Evolutionary conservation across 64 coral and sea anemone genomes (phyloP).

Genomic region (Platygyra sinensis): DNA sequence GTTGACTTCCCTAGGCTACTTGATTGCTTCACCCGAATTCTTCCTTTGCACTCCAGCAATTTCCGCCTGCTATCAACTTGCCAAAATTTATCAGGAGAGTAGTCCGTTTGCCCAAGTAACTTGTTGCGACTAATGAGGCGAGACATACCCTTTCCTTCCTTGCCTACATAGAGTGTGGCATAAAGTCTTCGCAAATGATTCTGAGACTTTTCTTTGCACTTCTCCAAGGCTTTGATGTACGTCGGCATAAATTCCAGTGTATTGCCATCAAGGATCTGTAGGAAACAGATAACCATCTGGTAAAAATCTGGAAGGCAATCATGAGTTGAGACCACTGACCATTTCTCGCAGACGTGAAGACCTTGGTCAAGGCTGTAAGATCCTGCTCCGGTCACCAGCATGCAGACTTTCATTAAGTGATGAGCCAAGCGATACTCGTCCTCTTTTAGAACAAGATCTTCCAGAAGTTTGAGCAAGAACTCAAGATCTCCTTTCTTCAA

Average conservation of each 20-base stretch:
- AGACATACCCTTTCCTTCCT: too few relatives aligned
- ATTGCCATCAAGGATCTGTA: slow-evolving; percentile 38
- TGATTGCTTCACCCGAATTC: slow-evolving; percentile 63
- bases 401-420: slow-evolving; percentile 62
- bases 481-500: slow-evolving; percentile 24
- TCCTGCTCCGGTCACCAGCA: slow-evolving; percentile 23
- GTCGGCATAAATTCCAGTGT: background rate
- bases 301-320: slow-evolving; percentile 58
- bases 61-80: slow-evolving; percentile 56
- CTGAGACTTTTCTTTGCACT: too few relatives aligned
- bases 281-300: slow-evolving; percentile 38
- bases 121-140: too few relatives aligned
- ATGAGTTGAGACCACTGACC: slow-evolving; percentile 10
- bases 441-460: slow-evolving; percentile 48
- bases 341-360: background rate
- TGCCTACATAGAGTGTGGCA: too few relatives aligned
- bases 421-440: slow-evolving; percentile 36
- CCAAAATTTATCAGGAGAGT: slow-evolving; percentile 49
- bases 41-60: slow-evolving; percentile 73
- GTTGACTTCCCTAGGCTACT: slow-evolving; percentile 8
- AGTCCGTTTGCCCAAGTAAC: too few relatives aligned
- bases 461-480: slow-evolving; percentile 59
- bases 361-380: slow-evolving; percentile 36
- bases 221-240: slow-evolving; percentile 39
- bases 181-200: too few relatives aligned